Conservation (phyloP, 64 coral and sea anemone species). For the Trachythela sp. region DNA sequence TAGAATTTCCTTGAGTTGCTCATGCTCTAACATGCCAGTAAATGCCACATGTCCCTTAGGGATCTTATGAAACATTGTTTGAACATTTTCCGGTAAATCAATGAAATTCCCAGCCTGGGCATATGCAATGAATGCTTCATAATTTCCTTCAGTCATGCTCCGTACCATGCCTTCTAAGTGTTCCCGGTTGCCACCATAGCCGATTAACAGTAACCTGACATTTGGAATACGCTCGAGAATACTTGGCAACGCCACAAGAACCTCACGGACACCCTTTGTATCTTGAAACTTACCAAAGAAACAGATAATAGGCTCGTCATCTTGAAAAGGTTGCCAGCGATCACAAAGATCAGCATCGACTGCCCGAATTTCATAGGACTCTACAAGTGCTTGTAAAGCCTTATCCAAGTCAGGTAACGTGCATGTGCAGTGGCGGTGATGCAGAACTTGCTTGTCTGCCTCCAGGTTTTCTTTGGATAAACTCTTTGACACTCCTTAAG, state of each 20-base stretch:
- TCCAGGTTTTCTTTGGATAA: constrained; percentile 60
- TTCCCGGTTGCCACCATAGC: constrained; percentile 78
- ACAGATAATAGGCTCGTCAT: constrained; percentile 69
- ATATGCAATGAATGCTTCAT: constrained; percentile 78
- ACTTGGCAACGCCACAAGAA: constrained; percentile 66
- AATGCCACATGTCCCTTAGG: constrained; percentile 61
- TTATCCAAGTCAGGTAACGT: constrained; percentile 42
- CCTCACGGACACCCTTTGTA: constrained; percentile 84
- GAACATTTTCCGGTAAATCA: constrained; percentile 63
- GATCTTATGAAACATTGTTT: constrained; percentile 58
- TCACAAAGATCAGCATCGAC: constrained; percentile 73
- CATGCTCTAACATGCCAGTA: constrained; percentile 77
- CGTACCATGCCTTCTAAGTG: constrained; percentile 79
- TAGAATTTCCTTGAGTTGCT: constrained; percentile 75
- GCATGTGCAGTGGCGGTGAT: constrained; percentile 20
- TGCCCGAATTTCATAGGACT: constrained; percentile 76
- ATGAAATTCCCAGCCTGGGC: constrained; percentile 71
- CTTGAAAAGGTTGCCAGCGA: constrained; percentile 66
- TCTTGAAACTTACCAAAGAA: constrained; percentile 88
- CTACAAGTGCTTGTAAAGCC: constrained; percentile 29
- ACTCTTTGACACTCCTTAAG: constrained; percentile 54
- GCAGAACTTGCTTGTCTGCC: constrained; percentile 49
- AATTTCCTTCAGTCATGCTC: constrained; percentile 53
- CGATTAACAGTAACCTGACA: constrained; percentile 65
- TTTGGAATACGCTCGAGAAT: constrained; percentile 66